A percentile compares a stretch with the other conserved stretches of the same genome.
These are phyloP conservation scores for Poliocrania exsul DNA, from an alignment of 2,797 vertebrate genomes.

Conservation along the genomic window DNA sequence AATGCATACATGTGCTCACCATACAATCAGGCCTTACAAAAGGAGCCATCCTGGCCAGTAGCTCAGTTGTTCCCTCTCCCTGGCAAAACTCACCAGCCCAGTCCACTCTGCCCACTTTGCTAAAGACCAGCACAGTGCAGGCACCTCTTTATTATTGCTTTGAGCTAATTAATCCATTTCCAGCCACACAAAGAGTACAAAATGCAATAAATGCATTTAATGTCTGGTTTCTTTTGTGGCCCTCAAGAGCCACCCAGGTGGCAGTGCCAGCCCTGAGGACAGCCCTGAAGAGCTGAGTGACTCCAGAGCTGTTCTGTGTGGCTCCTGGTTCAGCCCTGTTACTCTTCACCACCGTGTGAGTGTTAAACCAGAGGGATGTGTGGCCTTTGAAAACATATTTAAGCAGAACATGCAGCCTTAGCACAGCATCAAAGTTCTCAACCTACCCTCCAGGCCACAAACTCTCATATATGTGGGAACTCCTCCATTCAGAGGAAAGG, in stretches of 20 bases:
- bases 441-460: neutral
- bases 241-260: neutral
- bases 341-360: neutral
- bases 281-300: neutral
- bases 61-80: neutral
- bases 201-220: neutral
- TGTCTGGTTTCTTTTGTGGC: neutral
- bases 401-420: neutral
- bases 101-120: neutral
- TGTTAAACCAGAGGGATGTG: neutral
- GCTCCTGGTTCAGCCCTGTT: neutral
- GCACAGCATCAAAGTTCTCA: neutral
- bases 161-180: neutral
- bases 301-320: neutral
- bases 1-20: neutral
- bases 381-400: neutral
- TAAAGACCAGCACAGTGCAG: neutral
- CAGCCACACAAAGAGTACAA: neutral
- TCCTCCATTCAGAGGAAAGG: neutral
- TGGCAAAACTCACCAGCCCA: neutral
- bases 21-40: neutral
- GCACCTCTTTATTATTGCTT: neutral
- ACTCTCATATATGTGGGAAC: rapidly evolving
- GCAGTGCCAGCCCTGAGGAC: neutral
- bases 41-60: neutral